Percentiles rank a stretch among this genome's conserved stretches.
Conservation (phyloP, 2,797 vertebrate species). For the Gymnopithys bicolor region DNA sequence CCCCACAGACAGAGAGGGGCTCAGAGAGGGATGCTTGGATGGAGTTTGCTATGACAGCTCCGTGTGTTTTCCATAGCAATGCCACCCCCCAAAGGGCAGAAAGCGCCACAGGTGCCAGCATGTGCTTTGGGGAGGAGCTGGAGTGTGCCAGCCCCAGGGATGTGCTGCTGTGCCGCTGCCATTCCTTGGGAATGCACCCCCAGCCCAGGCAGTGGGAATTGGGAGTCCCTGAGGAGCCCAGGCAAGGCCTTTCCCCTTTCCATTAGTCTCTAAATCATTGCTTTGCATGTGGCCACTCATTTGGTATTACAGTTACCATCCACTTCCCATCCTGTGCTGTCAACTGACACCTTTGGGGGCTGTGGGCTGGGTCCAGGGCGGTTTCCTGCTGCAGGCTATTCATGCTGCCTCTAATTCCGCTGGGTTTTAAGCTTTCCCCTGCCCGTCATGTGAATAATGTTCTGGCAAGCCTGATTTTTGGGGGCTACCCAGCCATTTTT, state of each 20-base stretch:
- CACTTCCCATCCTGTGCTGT: background rate
- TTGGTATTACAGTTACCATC: background rate
- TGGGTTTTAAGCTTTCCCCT: background rate
- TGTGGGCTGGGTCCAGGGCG: background rate
- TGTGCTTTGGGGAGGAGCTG: background rate
- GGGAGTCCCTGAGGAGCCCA: background rate
- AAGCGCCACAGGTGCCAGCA: background rate
- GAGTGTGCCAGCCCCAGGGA: background rate
- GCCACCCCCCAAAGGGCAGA: background rate
- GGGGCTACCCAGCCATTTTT: background rate
- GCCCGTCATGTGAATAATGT: background rate
- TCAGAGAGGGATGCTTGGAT: background rate
- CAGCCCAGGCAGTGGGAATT: background rate
- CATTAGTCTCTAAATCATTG: background rate
- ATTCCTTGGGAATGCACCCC: background rate
- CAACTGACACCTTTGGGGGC: constrained; percentile 39
- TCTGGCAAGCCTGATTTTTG: background rate
- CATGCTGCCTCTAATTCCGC: background rate
- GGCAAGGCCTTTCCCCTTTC: constrained; percentile 14
- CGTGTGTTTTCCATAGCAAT: background rate
- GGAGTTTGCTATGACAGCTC: background rate
- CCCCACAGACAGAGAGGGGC: background rate
- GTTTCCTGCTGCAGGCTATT: background rate
- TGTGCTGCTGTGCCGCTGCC: background rate
- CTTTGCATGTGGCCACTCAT: background rate